Base-by-base conservation (phyloP, 92 coral and sea anemone species). In the Porites divaricata region DNA sequence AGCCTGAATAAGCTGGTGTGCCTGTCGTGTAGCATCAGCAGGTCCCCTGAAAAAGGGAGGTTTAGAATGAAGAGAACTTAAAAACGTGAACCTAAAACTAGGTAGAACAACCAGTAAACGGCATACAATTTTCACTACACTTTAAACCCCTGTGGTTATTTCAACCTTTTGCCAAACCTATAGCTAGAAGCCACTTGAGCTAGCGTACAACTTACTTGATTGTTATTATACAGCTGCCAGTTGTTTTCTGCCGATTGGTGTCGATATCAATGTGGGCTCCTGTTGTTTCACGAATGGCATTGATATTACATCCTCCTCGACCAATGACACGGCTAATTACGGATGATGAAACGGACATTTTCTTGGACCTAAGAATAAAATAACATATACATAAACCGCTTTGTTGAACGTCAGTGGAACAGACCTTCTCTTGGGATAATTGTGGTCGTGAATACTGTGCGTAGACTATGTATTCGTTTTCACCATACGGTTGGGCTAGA, bases 201-300 rank as follows among this genome's bases (percentile, higher is more conserved):
- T 15, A 8, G 61, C 17, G 62, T 15, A 69, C 28, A 26, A 16
- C 98, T 81, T 85, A 96, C 99, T 96, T 96, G 80, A 96, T 96
- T 7, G 99, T 96, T 48, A 96, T 91, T 49, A 95, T 94, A 69
- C 99, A 96, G 58, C 93, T 94, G 63, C 99, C 99, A 26, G 99
- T 96, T 52, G 92, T 87, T 82, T 96, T 96, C 91, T 96, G 99
- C 64, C 94, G 84, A 87, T 92, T 96, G 21, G 99, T 96, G 75
- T 96, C 99, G 74, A 96, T 96, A 66, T 96, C 99, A 68, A 96
- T 92, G 74, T 96, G 99, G 23, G 99, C 99, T 50, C 99, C 99
- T 19, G 99, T 96, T 45, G 99, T 95, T 54, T 94, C 99, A 20
- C 99, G 94, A 88, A 96, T 96, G 8, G 98, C 98, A 75, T 96